A percentile compares a stretch with the other conserved stretches of the same genome.
Conservation (phyloP, 2,113 vertebrate genomes). For the Oophaga pumilio region DNA sequence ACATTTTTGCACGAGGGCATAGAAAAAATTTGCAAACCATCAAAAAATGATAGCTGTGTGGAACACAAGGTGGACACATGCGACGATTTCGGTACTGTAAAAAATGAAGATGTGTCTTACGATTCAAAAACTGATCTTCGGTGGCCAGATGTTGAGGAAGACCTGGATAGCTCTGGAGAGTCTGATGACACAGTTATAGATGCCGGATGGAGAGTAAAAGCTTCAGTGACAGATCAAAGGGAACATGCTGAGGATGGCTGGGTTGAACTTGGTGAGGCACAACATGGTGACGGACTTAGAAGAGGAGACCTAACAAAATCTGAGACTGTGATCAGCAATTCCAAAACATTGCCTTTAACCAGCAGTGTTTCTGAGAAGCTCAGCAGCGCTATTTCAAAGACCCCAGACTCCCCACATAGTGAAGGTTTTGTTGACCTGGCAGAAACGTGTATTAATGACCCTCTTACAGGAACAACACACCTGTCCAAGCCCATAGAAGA, state of each 20-base stretch:
- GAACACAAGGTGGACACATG: neutral
- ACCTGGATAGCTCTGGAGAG: slow-evolving; percentile 85
- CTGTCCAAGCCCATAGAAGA: slow-evolving; percentile 69
- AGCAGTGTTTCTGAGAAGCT: neutral
- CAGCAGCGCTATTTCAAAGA: slow-evolving; percentile 12
- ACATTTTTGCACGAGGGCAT: neutral
- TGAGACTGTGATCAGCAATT: neutral
- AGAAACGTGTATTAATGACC: slow-evolving; percentile 65
- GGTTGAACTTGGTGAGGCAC: slow-evolving; percentile 29
- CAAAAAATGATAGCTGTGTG: neutral
- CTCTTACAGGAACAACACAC: slow-evolving; percentile 66
- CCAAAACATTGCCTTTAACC: neutral
- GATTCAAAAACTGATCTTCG: slow-evolving; percentile 46
- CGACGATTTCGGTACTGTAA: slow-evolving; percentile 29
- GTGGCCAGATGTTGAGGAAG: slow-evolving; percentile 65
- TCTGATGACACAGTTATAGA: slow-evolving; percentile 89
- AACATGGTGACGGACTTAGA: neutral
- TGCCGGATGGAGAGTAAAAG: slow-evolving; percentile 60
- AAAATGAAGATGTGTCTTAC: neutral
- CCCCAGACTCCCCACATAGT: slow-evolving; percentile 61
- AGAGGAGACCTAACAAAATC: neutral
- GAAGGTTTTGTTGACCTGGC: slow-evolving; percentile 80
- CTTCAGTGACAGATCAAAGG: neutral
- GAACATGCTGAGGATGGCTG: slow-evolving; percentile 37
- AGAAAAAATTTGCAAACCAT: neutral